A percentile compares a stretch with the other conserved stretches of the same genome.
phyloP scores from a whole-genome alignment of 2,113 vertebrate genomes.

The Lampris megalopsis region DNA sequence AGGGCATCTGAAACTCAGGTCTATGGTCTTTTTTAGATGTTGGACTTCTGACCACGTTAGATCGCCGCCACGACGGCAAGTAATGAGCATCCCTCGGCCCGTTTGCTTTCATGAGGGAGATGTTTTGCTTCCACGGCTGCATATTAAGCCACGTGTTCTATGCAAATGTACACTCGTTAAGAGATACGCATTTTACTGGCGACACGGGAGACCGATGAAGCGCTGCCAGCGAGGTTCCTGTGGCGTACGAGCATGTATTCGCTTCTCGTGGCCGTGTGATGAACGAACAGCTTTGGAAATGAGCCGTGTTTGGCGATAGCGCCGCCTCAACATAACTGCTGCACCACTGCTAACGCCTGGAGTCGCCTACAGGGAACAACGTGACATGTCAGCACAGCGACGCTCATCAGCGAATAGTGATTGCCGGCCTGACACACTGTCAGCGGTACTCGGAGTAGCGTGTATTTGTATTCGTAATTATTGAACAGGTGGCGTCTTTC shows the following conservation, averaged over 20 bases:
- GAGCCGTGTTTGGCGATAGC: slow-evolving; percentile 37
- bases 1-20: neutral
- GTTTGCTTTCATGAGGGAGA: neutral
- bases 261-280: slow-evolving; percentile 23
- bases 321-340: slow-evolving; percentile 34
- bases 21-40: neutral
- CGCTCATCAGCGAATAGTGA: neutral
- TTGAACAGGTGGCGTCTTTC: neutral
- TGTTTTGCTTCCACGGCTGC: neutral
- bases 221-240: neutral
- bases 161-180: slow-evolving; percentile 29
- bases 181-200: slow-evolving; percentile 13
- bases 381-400: slow-evolving; percentile 11
- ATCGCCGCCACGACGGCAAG: neutral
- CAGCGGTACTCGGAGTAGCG: neutral
- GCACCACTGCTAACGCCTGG: slow-evolving; percentile 10
- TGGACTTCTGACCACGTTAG: neutral
- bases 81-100: no score
- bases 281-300: slow-evolving; percentile 24
- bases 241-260: slow-evolving; percentile 15
- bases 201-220: slow-evolving; percentile 32
- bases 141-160: neutral
- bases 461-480: neutral
- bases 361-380: slow-evolving; percentile 22
- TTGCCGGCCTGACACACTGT: slow-evolving; percentile 11